Evolutionary conservation across 2,113 vertebrate species (phyloP).

Genomic region (Oncorhynchus tshawytscha): DNA sequence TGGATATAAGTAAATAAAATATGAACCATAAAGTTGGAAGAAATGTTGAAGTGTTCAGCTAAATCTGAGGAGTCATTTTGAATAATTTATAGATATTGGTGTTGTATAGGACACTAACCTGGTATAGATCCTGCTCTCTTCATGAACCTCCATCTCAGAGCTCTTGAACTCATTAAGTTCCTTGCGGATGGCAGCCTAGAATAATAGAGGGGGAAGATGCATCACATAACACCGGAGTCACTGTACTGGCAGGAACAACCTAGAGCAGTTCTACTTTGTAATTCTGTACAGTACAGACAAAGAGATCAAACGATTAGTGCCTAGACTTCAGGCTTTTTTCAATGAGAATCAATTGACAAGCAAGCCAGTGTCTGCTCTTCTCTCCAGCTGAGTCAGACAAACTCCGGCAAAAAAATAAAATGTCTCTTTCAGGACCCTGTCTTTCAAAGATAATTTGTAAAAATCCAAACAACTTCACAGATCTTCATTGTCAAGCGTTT

Average conservation of each 20-base stretch:
- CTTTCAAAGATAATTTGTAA: no score
- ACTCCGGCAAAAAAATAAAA: no score
- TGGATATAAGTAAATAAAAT: background rate
- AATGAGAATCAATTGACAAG: no score
- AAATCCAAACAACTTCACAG: no score
- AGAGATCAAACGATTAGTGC: background rate
- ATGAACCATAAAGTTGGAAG: background rate
- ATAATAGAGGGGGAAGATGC: background rate
- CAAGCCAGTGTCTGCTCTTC: no score
- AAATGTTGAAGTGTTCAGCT: background rate
- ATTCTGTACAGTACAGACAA: background rate
- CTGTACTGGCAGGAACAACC: no score
- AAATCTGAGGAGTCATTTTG: background rate
- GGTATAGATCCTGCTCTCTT: conserved; percentile 94
- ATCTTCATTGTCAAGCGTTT: no score
- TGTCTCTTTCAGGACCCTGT: no score
- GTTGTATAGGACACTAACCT: conserved; percentile 69
- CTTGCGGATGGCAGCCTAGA: conserved; percentile 93
- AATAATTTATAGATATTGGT: background rate
- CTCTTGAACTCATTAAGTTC: conserved; percentile 98
- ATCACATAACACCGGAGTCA: background rate
- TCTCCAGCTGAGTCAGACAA: no score
- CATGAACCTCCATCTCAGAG: conserved; percentile 96
- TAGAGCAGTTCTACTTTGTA: no score
- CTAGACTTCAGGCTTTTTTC: background rate